Percentiles rank a stretch among this genome's conserved stretches.
Conservation (phyloP, 2,113 vertebrate genomes). For the Aspiorhynchus laticeps region DNA sequence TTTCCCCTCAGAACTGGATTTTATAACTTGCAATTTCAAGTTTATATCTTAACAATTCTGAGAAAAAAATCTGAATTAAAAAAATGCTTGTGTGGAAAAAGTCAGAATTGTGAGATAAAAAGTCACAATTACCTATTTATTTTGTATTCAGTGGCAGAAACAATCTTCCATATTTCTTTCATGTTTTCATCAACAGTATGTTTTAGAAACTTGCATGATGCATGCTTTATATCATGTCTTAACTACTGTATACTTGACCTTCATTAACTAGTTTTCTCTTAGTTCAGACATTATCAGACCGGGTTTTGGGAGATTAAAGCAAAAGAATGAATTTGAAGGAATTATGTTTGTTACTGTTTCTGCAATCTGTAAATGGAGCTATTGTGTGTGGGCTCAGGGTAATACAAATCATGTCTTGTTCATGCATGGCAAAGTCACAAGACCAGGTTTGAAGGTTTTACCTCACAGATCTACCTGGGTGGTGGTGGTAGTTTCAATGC, state of each 20-base stretch:
- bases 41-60: too few species aligned
- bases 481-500: background rate
- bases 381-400: constrained; percentile 9
- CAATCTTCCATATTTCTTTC: too few species aligned
- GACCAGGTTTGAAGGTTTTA: constrained; percentile 22
- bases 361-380: background rate
- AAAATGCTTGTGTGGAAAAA: too few species aligned
- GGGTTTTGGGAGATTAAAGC: background rate
- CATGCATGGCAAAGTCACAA: constrained; percentile 37
- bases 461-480: constrained; percentile 7
- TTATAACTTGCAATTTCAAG: too few species aligned
- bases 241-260: background rate
- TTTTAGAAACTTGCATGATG: background rate
- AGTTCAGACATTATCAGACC: background rate
- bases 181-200: background rate
- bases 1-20: too few species aligned
- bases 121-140: too few species aligned
- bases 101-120: too few species aligned
- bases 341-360: background rate
- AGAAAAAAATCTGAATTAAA: too few species aligned
- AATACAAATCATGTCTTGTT: constrained; percentile 29
- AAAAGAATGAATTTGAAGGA: constrained; percentile 15
- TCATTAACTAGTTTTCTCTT: background rate
- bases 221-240: background rate
- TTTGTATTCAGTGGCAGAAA: too few species aligned